Conservation (phyloP, 2,797 vertebrate genomes). For the Apogon talboti region DNA sequence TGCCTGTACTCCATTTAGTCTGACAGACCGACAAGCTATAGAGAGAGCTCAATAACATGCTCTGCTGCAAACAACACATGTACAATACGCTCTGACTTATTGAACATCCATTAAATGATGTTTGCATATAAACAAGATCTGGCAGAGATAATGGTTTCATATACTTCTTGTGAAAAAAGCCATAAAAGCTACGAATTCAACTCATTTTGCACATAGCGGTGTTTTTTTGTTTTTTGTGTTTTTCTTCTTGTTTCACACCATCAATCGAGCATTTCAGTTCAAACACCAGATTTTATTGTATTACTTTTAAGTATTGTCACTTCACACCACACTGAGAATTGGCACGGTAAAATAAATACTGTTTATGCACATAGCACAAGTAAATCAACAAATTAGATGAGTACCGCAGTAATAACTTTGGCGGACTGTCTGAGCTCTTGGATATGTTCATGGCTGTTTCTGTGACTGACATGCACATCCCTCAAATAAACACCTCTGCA, state of each 20-base stretch:
- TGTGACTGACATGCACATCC: constrained; percentile 39
- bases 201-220: neutral
- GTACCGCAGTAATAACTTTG: neutral
- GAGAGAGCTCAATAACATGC: constrained; percentile 61
- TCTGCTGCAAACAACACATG: constrained; percentile 52
- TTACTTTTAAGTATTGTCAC: neutral
- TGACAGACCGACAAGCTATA: constrained; percentile 53
- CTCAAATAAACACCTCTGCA: constrained; percentile 35
- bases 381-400: constrained; percentile 20
- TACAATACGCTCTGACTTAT: constrained; percentile 8
- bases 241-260: neutral
- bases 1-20: constrained; percentile 63
- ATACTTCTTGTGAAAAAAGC: neutral
- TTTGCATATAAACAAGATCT: constrained; percentile 13
- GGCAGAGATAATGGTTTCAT: neutral
- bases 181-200: neutral
- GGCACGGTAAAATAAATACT: neutral
- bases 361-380: neutral
- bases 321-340: no score
- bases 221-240: neutral
- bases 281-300: neutral
- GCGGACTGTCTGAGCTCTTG: constrained; percentile 4
- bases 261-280: neutral
- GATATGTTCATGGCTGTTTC: constrained; percentile 6
- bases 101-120: constrained; percentile 19